Evolutionary conservation across 2,888 invertebrate genomes (phyloP).

Genomic region (Phalera bucephala): DNA sequence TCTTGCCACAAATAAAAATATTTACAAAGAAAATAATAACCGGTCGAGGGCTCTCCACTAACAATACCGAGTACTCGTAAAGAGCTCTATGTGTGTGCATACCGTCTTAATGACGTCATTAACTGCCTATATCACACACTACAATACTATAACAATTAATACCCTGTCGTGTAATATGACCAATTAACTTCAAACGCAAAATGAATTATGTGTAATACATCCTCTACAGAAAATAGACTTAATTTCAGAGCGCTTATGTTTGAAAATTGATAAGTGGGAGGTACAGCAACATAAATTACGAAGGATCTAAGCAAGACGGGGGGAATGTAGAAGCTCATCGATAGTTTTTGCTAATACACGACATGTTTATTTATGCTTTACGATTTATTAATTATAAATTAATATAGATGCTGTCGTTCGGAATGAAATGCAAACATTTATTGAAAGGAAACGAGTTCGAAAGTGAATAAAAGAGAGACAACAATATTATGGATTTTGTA

Average conservation of each 20-base stretch:
- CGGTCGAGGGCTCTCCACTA: background rate
- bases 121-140: slow-evolving; percentile 13
- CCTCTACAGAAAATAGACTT: slow-evolving; percentile 3
- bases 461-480: too few species aligned
- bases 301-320: slow-evolving; percentile 45
- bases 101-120: slow-evolving; percentile 26
- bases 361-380: slow-evolving; percentile 26
- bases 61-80: background rate
- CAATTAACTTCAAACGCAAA: slow-evolving; percentile 3
- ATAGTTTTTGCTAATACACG: slow-evolving; percentile 43
- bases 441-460: too few species aligned
- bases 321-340: slow-evolving; percentile 60
- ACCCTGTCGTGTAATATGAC: slow-evolving; percentile 31
- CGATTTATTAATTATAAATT: slow-evolving; percentile 27
- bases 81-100: background rate
- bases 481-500: too few species aligned
- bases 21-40: too few species aligned
- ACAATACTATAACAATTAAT: slow-evolving; percentile 30
- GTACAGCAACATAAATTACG: slow-evolving; percentile 48
- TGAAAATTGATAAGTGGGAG: slow-evolving; percentile 3
- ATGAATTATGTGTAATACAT: slow-evolving; percentile 3
- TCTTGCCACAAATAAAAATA: too few species aligned
- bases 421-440: too few species aligned
- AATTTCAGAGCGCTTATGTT: slow-evolving; percentile 5
- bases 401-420: too few species aligned